These are phyloP conservation scores for Apamea monoglypha DNA, from an alignment of 2,888 invertebrate genomes.

Conservation along the genomic window DNA sequence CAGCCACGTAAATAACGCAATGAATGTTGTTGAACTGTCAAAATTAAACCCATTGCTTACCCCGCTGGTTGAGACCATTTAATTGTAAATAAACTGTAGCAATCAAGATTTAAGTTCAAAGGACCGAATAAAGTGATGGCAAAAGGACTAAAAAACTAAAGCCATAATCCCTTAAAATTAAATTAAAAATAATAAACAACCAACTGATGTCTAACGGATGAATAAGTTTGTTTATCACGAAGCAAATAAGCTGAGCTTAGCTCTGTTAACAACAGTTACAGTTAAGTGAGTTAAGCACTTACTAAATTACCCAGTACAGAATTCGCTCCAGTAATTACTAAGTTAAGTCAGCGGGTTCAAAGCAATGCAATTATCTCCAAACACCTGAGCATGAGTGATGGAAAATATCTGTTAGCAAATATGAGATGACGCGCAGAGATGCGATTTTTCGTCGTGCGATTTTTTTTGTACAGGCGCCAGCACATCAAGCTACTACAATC, in stretches of 20 bases:
- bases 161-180: not conserved
- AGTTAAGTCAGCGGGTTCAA: constrained; percentile 69
- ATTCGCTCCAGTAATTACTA: constrained; percentile 71
- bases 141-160: not conserved
- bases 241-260: constrained; percentile 65
- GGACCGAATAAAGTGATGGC: not conserved
- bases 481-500: no score
- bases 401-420: constrained; percentile 33
- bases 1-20: no score
- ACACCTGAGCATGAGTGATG: constrained; percentile 59
- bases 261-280: constrained; percentile 69
- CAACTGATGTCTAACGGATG: constrained; percentile 20
- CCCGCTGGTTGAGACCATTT: not conserved
- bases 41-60: no score
- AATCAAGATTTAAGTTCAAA: constrained; percentile 3
- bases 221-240: constrained; percentile 58
- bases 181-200: constrained; percentile 26
- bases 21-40: no score
- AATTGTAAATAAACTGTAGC: not conserved
- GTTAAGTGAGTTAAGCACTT: constrained; percentile 71
- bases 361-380: constrained; percentile 67
- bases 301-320: constrained; percentile 74
- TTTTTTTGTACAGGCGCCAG: not conserved
- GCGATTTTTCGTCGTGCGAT: not conserved
- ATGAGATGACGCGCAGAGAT: not conserved